Conservation (phyloP, 2,888 invertebrate genomes). For the Choristoneura rosaceana region DNA sequence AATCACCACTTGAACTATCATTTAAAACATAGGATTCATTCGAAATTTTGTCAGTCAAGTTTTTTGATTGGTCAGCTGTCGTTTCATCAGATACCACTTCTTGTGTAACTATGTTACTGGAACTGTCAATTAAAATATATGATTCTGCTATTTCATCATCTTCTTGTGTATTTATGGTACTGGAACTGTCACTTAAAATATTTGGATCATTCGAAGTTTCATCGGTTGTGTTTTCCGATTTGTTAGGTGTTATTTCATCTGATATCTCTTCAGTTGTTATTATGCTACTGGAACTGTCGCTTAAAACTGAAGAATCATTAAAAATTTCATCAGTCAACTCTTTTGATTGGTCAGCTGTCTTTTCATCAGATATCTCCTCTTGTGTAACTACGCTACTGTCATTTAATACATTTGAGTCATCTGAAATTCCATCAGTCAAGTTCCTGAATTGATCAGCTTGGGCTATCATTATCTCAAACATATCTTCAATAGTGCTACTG, state of each 20-base stretch:
- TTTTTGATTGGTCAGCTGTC: not conserved
- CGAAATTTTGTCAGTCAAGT: not conserved
- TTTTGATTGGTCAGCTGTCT: not conserved
- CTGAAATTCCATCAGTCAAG: not conserved
- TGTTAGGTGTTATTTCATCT: not conserved
- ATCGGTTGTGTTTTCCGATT: not conserved
- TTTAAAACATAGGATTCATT: not conserved
- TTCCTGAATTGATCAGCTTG: not conserved
- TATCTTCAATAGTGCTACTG: not conserved
- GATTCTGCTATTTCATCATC: constrained; percentile 1
- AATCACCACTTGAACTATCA: no score
- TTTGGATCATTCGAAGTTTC: not conserved
- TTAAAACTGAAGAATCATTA: not conserved
- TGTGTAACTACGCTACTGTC: not conserved
- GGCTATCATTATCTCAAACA: not conserved
- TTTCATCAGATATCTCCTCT: not conserved
- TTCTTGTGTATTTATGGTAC: not conserved
- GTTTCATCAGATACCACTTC: no score
- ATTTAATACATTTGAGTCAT: not conserved
- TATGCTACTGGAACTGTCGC: not conserved
- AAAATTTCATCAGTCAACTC: not conserved
- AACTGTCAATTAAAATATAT: not conserved
- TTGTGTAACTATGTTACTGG: not conserved
- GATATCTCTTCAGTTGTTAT: not conserved
- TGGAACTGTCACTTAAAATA: not conserved